A percentile compares a stretch with the other conserved stretches of the same genome.
These are phyloP conservation scores for Tragelaphus strepsiceros DNA, from an alignment of 2,113 vertebrate species.

Conservation along the genomic window DNA sequence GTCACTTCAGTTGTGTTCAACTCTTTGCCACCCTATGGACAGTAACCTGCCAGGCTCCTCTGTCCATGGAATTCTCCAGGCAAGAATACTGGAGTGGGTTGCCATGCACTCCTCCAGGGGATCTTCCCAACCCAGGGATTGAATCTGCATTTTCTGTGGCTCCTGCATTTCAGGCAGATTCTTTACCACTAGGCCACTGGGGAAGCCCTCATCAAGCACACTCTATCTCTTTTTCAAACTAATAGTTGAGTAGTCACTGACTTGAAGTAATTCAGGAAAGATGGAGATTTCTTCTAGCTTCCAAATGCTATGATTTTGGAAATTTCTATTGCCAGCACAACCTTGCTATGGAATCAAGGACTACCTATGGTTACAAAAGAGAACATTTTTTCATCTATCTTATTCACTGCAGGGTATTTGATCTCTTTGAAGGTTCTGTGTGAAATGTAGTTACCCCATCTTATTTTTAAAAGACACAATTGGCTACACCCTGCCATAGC, in stretches of 20 bases:
- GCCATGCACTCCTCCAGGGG: not conserved
- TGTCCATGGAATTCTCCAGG: not conserved
- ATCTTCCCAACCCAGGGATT: not conserved
- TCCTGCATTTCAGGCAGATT: not conserved
- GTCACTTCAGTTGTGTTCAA: not conserved
- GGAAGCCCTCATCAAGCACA: not conserved
- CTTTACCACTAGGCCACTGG: not conserved
- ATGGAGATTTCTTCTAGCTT: not conserved
- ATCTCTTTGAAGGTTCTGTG: conserved; percentile 59
- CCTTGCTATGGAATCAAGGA: not conserved
- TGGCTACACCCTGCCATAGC: conserved; percentile 56
- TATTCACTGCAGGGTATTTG: not conserved
- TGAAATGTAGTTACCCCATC: conserved; percentile 46
- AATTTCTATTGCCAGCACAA: not conserved
- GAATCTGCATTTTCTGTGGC: not conserved
- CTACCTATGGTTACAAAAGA: conserved; percentile 13
- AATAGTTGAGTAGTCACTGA: not conserved
- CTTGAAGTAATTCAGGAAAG: not conserved
- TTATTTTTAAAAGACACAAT: conserved; percentile 54
- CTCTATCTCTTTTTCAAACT: not conserved
- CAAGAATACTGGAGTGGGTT: not conserved
- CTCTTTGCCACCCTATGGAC: not conserved
- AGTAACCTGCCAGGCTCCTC: not conserved
- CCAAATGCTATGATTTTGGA: not conserved
- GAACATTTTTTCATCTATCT: conserved; percentile 25